Evolutionary conservation across 2,113 vertebrate genomes (phyloP), one percentile per base, ranked within the genome.

Genomic region (Hassar affinis): DNA sequence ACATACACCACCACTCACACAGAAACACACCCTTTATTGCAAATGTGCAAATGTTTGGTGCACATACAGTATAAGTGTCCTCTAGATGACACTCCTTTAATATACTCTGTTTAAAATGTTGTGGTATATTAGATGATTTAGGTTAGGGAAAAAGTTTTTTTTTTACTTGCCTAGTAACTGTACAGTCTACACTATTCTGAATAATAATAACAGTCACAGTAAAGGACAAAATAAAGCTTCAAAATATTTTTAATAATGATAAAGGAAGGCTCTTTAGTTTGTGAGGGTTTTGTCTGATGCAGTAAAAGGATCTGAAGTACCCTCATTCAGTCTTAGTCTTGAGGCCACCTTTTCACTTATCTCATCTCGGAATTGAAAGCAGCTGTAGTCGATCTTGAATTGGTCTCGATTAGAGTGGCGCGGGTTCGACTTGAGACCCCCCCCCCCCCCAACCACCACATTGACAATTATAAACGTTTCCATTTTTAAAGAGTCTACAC

Each of bases 21-120:
- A 69, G 22, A 47, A 38, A 61, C 56, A 30, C 72, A 51, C 71
- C 47, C 47, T 76, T 76, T 76, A 76, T 54, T 76, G 10, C 69
- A 30, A 22, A 15, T 12, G 42, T 71, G 42, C 68, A 47, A 71
- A 12, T 0, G 10, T 71, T 27, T 74, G 7, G 38, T 30, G 14
- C 45, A 74, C 14, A 74, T 27, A 27, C 14, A 0, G 17, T 47
- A 7, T 3, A 45, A 47, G 25, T 33, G 1, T 68, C n/a, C 45
- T 71, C 18, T 42, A 10, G 20, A 20, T 42, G 2, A 45, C 35
- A 69, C 18, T 38, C 18, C 17, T 68, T 7, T 35, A 42, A 12
- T 12, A 3, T 45, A 45, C 38, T 10, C 62, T 38, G 18, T 9
- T 17, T 38, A 68, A 35, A 35, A 68, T 68, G 1, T 68, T 38